phyloP scores from a whole-genome alignment of 1,140 invertebrate genomes.

The Proales similis region DNA sequence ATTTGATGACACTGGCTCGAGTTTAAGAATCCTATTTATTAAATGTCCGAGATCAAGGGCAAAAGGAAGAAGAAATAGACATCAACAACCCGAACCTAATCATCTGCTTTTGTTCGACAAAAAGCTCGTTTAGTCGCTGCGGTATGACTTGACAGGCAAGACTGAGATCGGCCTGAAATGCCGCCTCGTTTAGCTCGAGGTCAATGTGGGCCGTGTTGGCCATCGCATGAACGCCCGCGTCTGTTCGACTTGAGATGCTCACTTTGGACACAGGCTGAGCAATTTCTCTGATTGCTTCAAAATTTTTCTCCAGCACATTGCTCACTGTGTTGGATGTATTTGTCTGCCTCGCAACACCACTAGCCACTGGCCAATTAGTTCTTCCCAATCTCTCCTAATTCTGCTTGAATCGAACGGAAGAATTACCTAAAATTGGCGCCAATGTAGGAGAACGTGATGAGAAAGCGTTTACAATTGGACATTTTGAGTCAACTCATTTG shows the following conservation, averaged over 20 bases:
- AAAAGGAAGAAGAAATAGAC: background rate
- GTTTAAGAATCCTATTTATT: background rate
- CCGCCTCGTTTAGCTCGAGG: background rate
- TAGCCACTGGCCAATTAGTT: too few relatives aligned
- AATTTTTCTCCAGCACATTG: constrained; percentile 20
- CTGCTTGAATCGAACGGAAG: background rate
- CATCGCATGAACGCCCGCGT: constrained; percentile 36
- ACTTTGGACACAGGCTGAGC: constrained; percentile 5
- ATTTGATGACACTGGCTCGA: background rate
- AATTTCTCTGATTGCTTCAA: background rate
- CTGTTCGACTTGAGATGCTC: constrained; percentile 33
- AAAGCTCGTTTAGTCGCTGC: constrained; percentile 12
- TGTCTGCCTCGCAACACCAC: constrained; percentile 32
- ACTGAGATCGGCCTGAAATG: background rate
- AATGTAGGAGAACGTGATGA: constrained; percentile 32
- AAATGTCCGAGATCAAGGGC: background rate
- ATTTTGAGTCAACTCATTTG: background rate
- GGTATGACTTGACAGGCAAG: background rate
- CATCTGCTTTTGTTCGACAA: constrained; percentile 3
- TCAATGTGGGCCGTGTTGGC: constrained; percentile 34
- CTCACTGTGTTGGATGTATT: constrained; percentile 16
- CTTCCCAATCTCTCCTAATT: background rate
- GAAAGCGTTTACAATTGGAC: constrained; percentile 16
- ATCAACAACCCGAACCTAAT: constrained; percentile 29
- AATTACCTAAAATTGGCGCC: constrained; percentile 27